Evolutionary conservation across 2,113 vertebrate species (phyloP).

Genomic region (Fulmarus glacialis): DNA sequence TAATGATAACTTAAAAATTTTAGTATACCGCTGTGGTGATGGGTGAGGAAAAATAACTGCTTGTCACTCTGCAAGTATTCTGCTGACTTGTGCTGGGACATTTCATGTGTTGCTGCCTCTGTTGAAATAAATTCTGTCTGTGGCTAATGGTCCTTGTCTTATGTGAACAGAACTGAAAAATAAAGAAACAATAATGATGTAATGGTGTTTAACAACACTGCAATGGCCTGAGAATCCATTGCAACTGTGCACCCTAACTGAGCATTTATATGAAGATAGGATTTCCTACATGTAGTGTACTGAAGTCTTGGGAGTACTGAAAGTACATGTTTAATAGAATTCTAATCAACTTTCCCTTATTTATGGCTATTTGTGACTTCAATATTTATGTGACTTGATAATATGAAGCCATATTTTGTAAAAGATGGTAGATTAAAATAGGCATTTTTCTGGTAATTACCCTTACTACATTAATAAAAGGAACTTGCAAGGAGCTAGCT

Average conservation of each 20-base stretch:
- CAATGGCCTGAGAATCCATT: background rate
- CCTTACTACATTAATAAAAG: background rate
- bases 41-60: background rate
- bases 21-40: background rate
- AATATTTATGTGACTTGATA: background rate
- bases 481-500: background rate
- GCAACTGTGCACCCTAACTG: background rate
- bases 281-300: background rate
- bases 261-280: background rate
- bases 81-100: background rate
- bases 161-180: background rate
- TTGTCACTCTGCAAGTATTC: background rate
- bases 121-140: background rate
- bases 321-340: background rate
- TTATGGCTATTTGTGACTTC: background rate
- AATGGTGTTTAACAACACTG: background rate
- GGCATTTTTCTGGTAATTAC: background rate
- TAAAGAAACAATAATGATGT: background rate
- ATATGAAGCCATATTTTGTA: background rate
- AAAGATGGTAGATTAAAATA: background rate
- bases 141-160: background rate
- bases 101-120: background rate
- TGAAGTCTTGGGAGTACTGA: background rate
- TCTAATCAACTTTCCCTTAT: background rate
- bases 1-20: background rate